Evolutionary conservation across 2,888 invertebrate species (phyloP), one percentile per base, ranked within the genome.

Genomic region (Idaea dimidiata): DNA sequence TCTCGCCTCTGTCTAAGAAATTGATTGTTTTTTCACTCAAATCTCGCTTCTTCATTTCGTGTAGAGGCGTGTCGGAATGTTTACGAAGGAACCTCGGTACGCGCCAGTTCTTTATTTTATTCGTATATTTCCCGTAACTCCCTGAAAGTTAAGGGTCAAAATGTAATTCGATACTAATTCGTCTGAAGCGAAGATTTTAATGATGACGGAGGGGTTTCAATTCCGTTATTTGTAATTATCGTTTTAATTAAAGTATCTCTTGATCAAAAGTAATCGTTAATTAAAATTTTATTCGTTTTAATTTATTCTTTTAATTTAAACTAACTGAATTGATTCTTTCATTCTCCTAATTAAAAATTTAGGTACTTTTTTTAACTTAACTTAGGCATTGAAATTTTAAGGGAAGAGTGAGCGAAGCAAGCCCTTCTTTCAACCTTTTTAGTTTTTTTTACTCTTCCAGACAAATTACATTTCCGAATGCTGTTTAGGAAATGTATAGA

Each of bases 31-130:
- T 89, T 53, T 90, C 87, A 18, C 87, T 88, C 60, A 85, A 80
- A 55, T 87, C 88, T 53, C 83, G 84, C 71, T 91, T 92, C 71
- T 91, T 91, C 14, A 92, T 88, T 72, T 88, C 87, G 61, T 91
- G 91, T 16, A 91, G 72, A 5, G 91, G 90, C 16, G 92, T 90
- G 68, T 94, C 94, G 0, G 94, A 92, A 78, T 92, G 91, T 76
- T 95, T 95, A 60, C 95, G 92, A 58, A 95, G 84, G 77, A 95
- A 95, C 73, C 94, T 93, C 56, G 95, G 95, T 69, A 96, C 94
- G 84, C 94, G 95, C 95, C 95, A 95, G 71, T 94, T 94, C 80
- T 94, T 94, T 68, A 95, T 75, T 81, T 93, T 94, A 59, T 91
- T 93, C 24, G 93, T 88, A 66, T 93, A 93, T 79, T 93, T 91